phyloP scores from a whole-genome alignment of 2,888 invertebrate species.

The Bombylius discolor region DNA sequence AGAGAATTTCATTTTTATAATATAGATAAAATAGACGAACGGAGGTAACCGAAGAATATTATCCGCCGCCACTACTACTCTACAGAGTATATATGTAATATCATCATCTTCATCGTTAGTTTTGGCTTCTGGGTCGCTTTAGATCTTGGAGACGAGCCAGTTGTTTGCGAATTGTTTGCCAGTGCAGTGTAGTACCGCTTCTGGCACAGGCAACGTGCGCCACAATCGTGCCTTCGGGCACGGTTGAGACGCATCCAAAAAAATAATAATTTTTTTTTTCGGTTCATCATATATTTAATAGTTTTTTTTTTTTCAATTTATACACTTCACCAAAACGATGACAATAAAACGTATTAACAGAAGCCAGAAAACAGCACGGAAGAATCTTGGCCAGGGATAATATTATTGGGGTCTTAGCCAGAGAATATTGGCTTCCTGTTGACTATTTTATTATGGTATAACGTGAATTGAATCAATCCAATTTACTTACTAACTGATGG shows the following conservation, averaged over 20 bases:
- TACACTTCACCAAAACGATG: conserved; percentile 16
- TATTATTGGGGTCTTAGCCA: conserved; percentile 5
- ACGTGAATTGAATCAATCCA: neutral
- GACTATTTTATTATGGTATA: neutral
- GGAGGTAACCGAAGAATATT: neutral
- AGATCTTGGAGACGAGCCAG: conserved; percentile 32
- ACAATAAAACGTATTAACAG: conserved; percentile 5
- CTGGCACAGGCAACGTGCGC: conserved; percentile 25
- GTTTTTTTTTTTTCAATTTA: neutral
- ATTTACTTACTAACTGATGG: no score
- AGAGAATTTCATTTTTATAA: no score
- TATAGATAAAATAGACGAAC: neutral
- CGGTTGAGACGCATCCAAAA: conserved; percentile 28
- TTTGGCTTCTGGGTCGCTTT: conserved; percentile 2
- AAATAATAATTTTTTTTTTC: conserved; percentile 16
- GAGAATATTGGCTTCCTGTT: conserved; percentile 14
- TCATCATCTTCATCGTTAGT: neutral
- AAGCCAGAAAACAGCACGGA: neutral
- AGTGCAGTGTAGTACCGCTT: conserved; percentile 23
- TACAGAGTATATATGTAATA: neutral
- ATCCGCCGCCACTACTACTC: neutral
- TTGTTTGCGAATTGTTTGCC: conserved; percentile 27
- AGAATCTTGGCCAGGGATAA: conserved; percentile 11
- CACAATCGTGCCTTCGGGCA: conserved; percentile 26
- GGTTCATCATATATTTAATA: no score